Percentiles rank a stretch among this genome's conserved stretches.
Evolutionary conservation across 1,140 invertebrate species (phyloP).

Genomic region (Micrasema minimum): DNA sequence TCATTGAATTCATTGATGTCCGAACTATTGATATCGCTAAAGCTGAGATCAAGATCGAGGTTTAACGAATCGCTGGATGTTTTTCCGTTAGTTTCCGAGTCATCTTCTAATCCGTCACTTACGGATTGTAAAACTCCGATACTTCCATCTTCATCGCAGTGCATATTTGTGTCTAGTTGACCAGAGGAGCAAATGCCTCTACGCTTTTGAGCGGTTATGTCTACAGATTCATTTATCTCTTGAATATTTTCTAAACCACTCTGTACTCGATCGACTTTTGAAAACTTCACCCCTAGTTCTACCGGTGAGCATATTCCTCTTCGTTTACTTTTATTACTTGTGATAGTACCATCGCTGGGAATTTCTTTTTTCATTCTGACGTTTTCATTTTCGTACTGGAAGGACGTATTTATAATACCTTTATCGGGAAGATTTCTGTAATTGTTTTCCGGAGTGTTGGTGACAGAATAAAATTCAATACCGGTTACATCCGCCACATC

Average conservation of each 20-base stretch:
- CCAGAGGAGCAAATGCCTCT: conserved; percentile 68
- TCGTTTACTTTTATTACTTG: conserved; percentile 57
- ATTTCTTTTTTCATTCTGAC: conserved; percentile 32
- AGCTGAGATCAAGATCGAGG: conserved; percentile 66
- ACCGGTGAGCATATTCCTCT: conserved; percentile 62
- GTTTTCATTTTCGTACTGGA: conserved; percentile 47
- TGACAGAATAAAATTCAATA: conserved; percentile 64
- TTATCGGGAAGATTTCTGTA: conserved; percentile 38
- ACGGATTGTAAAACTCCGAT: conserved; percentile 34
- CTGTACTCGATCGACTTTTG: conserved; percentile 56
- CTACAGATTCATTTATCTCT: conserved; percentile 46
- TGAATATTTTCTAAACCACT: conserved; percentile 24
- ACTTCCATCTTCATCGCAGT: background rate
- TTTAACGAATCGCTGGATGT: conserved; percentile 66
- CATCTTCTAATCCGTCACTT: conserved; percentile 40
- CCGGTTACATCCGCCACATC: conserved; percentile 60
- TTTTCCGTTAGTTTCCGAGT: conserved; percentile 62
- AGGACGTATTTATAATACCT: conserved; percentile 45
- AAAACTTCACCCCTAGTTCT: conserved; percentile 61
- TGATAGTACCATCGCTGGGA: conserved; percentile 18
- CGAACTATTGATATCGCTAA: conserved; percentile 67
- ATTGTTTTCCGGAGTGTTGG: conserved; percentile 58
- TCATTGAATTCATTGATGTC: conserved; percentile 67
- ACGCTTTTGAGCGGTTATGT: conserved; percentile 66
- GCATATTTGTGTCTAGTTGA: conserved; percentile 60